Conservation (phyloP, 2,888 invertebrate genomes). For the Aspidiotus destructor region DNA sequence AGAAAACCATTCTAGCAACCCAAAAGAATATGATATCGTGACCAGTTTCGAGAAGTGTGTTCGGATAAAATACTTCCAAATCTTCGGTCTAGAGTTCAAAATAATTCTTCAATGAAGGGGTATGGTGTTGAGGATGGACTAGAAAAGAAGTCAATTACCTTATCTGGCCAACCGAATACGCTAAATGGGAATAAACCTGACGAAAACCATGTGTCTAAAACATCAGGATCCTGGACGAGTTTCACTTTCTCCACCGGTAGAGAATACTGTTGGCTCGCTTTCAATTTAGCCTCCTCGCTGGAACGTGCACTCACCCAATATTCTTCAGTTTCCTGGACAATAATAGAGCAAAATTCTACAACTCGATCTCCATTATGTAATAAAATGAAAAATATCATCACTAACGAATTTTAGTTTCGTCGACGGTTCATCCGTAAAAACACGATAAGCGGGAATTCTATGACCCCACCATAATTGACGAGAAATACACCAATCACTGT, state of each 20-base stretch:
- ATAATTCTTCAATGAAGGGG: no score
- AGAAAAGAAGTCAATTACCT: conserved; percentile 43
- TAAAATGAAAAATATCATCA: not conserved
- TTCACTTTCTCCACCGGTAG: conserved; percentile 49
- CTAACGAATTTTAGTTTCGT: conserved; percentile 1
- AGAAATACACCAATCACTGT: conserved; percentile 96
- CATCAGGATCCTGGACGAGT: conserved; percentile 80
- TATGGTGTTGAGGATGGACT: conserved; percentile 6
- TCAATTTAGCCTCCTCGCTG: conserved; percentile 64
- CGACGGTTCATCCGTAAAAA: conserved; percentile 41
- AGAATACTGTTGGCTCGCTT: conserved; percentile 64
- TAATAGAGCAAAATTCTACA: not conserved
- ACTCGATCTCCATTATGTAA: no score
- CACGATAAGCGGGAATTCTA: conserved; percentile 86
- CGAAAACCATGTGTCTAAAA: conserved; percentile 98
- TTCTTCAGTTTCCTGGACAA: conserved; percentile 42
- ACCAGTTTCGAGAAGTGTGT: conserved; percentile 86
- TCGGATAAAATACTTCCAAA: conserved; percentile 79
- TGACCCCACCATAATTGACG: conserved; percentile 99
- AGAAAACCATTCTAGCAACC: conserved; percentile 99
- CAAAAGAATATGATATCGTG: conserved; percentile 99
- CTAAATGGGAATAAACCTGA: conserved; percentile 94
- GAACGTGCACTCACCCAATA: conserved; percentile 52
- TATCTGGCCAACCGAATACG: conserved; percentile 92
- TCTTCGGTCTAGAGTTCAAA: conserved; percentile 48